A percentile compares a stretch with the other conserved stretches of the same genome.
These are phyloP conservation scores for Cherax quadricarinatus DNA, from an alignment of 1,140 invertebrate genomes.

Conservation along the genomic window DNA sequence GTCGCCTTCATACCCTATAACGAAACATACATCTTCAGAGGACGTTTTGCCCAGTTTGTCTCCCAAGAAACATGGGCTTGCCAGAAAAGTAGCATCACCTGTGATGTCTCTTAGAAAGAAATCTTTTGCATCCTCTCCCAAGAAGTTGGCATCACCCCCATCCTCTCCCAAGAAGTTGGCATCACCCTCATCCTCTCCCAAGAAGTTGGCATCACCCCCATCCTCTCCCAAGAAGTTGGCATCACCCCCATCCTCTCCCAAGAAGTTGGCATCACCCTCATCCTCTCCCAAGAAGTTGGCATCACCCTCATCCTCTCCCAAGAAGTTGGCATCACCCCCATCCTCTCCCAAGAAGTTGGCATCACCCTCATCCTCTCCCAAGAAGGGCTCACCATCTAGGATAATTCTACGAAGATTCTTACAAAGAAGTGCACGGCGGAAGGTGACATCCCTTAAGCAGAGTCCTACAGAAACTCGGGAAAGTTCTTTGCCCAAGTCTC, in stretches of 20 bases:
- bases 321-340: not conserved
- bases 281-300: not conserved
- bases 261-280: not conserved
- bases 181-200: not conserved
- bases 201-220: not conserved
- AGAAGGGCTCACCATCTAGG: not conserved
- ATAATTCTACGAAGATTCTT: not conserved
- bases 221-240: constrained; percentile 6
- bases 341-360: constrained; percentile 1
- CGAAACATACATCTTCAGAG: not conserved
- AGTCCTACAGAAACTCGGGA: not conserved
- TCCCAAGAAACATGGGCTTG: not conserved
- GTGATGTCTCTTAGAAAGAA: not conserved
- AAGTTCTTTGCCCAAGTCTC: not conserved
- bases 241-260: not conserved
- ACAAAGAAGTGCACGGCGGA: not conserved
- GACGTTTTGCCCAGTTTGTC: constrained; percentile 16
- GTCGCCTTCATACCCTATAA: not conserved
- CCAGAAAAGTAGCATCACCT: not conserved
- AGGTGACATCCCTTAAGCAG: not conserved
- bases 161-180: constrained; percentile 21
- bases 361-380: constrained; percentile 19
- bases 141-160: not conserved
- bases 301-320: constrained; percentile 24
- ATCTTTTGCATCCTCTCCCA: not conserved